Base-by-base conservation (phyloP, 2,797 vertebrate species). In the Euphonia xanthogaster region DNA sequence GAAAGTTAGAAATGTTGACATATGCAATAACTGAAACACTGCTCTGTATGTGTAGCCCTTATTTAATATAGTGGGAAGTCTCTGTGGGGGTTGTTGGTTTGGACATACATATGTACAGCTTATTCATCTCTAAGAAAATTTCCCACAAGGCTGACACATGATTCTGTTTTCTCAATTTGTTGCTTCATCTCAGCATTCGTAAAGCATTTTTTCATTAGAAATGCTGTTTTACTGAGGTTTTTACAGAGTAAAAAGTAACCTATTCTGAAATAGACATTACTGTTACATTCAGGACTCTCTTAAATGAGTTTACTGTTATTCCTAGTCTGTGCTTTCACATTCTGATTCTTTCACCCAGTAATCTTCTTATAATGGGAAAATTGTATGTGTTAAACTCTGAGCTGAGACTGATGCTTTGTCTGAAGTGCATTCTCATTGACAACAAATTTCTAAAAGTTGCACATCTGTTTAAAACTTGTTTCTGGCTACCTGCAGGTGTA, bases 1-100 rank as follows among this genome's bases (percentile, higher is more conserved):
- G 86, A 96, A 94, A 96, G 91, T 96, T 96, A 84, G 91, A 90
- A 95, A 94, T 94, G 82, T 96, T 97, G 94, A 93, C 94, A 92
- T 91, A 96, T 92, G 94, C 87, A 96, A 92, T 96, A 94, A 88
- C 87, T 88, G 93, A 94, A 96, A 81, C 1, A 2, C 85, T 88
- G 66, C 45, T 78, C 93, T 94, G 48, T 90, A 84, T 75, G 87
- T 89, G 82, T 93, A 92, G 55, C 92, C 79, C 30, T 91, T 90
- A 70, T 95, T 93, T 90, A 96, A 96, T 96, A 94, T 91, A 86
- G 87, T n/a, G 62, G 51, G 73, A 86, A 94, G 78, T 91, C 93
- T 96, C 96, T 39, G 6, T 72, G 88, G 95, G 48, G 73, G 58
- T 60, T 94, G 73, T 88, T 91, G 93, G 51, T 91, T 96, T 93